These are phyloP conservation scores for Globodera rostochiensis DNA, from an alignment of 1,140 invertebrate species.

Conservation along the genomic window DNA sequence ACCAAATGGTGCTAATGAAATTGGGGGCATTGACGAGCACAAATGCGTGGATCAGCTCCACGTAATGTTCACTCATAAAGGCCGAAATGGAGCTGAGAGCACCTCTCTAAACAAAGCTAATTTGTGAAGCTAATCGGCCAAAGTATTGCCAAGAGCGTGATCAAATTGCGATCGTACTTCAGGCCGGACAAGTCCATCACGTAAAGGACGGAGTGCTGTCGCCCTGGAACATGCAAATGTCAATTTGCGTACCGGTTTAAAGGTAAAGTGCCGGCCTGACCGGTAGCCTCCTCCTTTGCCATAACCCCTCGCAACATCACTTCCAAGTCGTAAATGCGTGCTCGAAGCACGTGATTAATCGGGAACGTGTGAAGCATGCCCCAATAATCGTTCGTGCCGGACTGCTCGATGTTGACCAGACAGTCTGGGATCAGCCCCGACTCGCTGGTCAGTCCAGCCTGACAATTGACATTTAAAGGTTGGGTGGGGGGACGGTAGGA, in stretches of 20 bases:
- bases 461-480: conserved; percentile 13
- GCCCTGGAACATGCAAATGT: conserved; percentile 38
- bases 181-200: conserved; percentile 64
- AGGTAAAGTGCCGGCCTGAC: conserved; percentile 30
- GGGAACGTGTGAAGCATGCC: conserved; percentile 57
- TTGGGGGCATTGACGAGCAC: conserved; percentile 60
- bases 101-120: conserved; percentile 41
- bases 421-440: conserved; percentile 55
- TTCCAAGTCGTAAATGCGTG: conserved; percentile 63
- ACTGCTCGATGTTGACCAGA: conserved; percentile 63
- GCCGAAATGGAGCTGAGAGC: conserved; percentile 59
- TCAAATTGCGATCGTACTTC: conserved; percentile 51
- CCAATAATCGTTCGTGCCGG: conserved; percentile 64
- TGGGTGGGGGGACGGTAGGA: background rate
- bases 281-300: conserved; percentile 58
- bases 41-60: conserved; percentile 59
- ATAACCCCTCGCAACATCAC: conserved; percentile 61
- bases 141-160: conserved; percentile 33
- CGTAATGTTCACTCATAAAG: conserved; percentile 64
- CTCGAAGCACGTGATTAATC: conserved; percentile 59
- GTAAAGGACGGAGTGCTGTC: conserved; percentile 59
- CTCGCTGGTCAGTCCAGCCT: conserved; percentile 51
- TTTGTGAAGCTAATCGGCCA: background rate
- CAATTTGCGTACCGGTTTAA: background rate
- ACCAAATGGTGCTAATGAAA: conserved; percentile 61